Conservation (phyloP, 2,888 invertebrate species). For the Alentia gelatinosa region DNA sequence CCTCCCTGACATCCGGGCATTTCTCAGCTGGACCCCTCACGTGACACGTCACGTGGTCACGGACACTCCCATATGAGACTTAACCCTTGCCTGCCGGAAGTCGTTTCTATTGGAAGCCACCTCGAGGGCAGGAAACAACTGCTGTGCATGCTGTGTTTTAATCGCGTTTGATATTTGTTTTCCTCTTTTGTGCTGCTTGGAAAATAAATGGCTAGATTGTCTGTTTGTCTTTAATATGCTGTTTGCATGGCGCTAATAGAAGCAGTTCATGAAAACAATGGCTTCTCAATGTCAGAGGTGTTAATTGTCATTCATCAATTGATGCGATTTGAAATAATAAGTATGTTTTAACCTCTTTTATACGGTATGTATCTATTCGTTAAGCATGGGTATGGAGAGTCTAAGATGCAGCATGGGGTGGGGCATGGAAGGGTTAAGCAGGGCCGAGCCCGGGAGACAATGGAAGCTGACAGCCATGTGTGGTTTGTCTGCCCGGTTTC, state of each 20-base stretch:
- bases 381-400: neutral
- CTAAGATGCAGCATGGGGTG: neutral
- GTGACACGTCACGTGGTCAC: neutral
- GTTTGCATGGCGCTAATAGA: no score
- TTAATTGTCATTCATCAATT: no score
- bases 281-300: no score
- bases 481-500: neutral
- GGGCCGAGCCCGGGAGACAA: slow-evolving; percentile 6
- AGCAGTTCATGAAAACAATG: no score
- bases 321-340: no score
- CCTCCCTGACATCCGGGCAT: slow-evolving; percentile 9
- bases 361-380: neutral
- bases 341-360: no score
- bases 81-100: slow-evolving; percentile 13
- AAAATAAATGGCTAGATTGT: no score
- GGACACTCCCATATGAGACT: neutral
- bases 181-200: neutral
- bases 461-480: slow-evolving; percentile 9
- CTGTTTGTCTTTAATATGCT: no score
- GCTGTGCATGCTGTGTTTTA: neutral
- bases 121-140: neutral
- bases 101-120: neutral
- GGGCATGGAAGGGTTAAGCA: neutral
- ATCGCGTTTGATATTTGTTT: neutral
- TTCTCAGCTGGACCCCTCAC: slow-evolving; percentile 15